phyloP scores from a whole-genome alignment of 2,113 vertebrate genomes.

The Cryptoleucopteryx plumbea region DNA sequence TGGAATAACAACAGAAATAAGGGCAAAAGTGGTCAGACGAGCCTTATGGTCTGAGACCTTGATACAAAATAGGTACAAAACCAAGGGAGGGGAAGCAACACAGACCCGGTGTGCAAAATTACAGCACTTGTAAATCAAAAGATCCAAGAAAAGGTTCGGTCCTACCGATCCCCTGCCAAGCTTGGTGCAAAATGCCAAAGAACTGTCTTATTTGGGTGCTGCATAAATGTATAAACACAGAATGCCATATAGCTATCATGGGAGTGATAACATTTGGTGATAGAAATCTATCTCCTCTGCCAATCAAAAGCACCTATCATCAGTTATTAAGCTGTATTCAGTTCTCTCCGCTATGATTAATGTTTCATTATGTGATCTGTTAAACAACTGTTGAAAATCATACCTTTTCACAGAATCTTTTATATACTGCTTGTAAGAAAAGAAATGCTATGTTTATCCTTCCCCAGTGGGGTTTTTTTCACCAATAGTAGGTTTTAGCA shows the following conservation, averaged over 20 bases:
- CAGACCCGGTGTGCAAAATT: neutral
- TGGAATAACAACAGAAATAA: neutral
- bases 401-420: conserved; percentile 14
- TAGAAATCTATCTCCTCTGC: neutral
- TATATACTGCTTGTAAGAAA: neutral
- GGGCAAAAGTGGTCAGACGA: neutral
- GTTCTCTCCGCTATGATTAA: conserved; percentile 36
- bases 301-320: conserved; percentile 24
- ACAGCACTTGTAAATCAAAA: neutral
- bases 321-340: conserved; percentile 34
- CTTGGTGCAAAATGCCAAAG: neutral
- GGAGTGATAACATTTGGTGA: neutral
- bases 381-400: conserved; percentile 41
- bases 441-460: neutral
- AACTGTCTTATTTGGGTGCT: neutral
- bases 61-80: neutral
- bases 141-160: neutral
- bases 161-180: neutral
- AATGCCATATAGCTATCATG: neutral
- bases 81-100: neutral
- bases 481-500: neutral
- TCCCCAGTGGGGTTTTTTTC: neutral
- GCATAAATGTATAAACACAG: conserved; percentile 1
- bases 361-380: conserved; percentile 38
- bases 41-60: neutral